Evolutionary conservation across 2,113 vertebrate species (phyloP).

Genomic region (Phalacrocorax brasilianus): DNA sequence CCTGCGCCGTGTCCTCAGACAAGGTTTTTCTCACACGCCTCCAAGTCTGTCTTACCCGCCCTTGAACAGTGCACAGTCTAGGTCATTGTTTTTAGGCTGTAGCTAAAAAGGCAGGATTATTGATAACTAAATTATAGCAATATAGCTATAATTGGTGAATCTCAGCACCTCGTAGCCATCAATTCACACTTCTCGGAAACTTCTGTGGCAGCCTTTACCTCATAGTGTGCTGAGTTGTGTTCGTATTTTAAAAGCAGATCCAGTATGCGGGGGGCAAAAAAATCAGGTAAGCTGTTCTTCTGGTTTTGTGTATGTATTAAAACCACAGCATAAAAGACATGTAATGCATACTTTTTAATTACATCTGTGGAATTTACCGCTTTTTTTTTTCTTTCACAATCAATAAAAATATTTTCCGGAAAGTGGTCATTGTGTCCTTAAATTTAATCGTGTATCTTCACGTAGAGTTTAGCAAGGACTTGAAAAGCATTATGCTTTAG

Average conservation of each 20-base stretch:
- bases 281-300: conserved; percentile 53
- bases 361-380: conserved; percentile 30
- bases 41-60: background rate
- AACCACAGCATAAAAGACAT: conserved; percentile 2
- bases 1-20: background rate
- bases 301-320: conserved; percentile 3
- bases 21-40: background rate
- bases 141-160: background rate
- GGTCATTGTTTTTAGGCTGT: background rate
- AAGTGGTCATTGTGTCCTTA: conserved; percentile 73
- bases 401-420: conserved; percentile 77
- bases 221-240: background rate
- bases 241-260: background rate
- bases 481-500: background rate
- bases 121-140: background rate
- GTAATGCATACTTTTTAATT: conserved; percentile 19
- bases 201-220: background rate
- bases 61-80: background rate
- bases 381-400: conserved; percentile 8
- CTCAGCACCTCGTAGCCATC: background rate
- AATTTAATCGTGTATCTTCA: conserved; percentile 6
- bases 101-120: background rate
- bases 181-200: background rate
- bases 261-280: background rate
- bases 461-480: background rate